Percentiles rank a stretch among this genome's conserved stretches.
Conservation (phyloP, 2,797 vertebrate species). For the Spondyliosoma cantharus region DNA sequence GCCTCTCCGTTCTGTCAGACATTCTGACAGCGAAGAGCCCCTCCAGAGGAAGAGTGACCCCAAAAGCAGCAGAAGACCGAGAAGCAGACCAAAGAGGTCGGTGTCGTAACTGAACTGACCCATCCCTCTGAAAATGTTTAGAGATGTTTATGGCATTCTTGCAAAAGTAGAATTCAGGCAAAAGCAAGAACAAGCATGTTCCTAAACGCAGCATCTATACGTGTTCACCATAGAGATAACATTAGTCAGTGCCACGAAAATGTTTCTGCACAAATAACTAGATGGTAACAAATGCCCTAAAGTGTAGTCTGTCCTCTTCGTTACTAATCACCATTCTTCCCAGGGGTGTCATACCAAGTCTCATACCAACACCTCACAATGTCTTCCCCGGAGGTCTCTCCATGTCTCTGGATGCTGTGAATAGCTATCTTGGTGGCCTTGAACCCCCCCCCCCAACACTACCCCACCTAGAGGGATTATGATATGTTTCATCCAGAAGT, state of each 20-base stretch:
- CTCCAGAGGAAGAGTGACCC: no score
- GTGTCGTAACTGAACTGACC: not conserved
- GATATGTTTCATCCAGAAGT: constrained; percentile 75
- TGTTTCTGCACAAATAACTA: constrained; percentile 22
- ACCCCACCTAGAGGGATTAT: constrained; percentile 76
- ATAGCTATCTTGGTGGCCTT: constrained; percentile 82
- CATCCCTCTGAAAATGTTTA: not conserved
- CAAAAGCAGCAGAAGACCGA: no score
- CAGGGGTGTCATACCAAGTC: constrained; percentile 71
- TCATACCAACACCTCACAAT: constrained; percentile 79
- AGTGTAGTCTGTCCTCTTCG: constrained; percentile 45
- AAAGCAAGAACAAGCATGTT: not conserved
- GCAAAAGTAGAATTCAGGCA: not conserved
- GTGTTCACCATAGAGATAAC: not conserved
- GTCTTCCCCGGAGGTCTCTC: constrained; percentile 80
- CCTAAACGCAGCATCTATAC: not conserved
- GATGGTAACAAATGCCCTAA: constrained; percentile 14
- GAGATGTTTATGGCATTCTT: not conserved
- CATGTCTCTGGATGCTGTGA: constrained; percentile 69
- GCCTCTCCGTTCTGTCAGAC: no score
- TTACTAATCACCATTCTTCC: constrained; percentile 74
- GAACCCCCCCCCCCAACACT: constrained; percentile 40
- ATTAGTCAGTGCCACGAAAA: not conserved
- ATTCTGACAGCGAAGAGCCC: no score
- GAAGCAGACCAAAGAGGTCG: no score